These are phyloP conservation scores for Tetrax tetrax DNA, from an alignment of 2,113 vertebrate genomes.

Conservation along the genomic window DNA sequence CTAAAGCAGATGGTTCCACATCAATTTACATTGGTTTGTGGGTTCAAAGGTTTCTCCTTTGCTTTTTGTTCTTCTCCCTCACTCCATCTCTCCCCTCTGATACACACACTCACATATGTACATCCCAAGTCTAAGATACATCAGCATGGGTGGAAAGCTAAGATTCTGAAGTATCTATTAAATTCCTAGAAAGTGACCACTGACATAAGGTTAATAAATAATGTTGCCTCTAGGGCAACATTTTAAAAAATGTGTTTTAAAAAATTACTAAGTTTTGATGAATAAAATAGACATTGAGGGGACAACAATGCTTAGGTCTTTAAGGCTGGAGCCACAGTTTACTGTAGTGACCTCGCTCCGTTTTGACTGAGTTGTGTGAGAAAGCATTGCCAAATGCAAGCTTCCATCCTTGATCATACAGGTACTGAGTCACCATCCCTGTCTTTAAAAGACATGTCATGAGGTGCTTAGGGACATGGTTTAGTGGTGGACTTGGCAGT, in stretches of 20 bases:
- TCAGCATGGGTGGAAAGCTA: background rate
- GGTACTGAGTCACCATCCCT: background rate
- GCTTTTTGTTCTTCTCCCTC: background rate
- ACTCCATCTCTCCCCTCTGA: background rate
- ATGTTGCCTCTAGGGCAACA: background rate
- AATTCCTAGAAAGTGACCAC: background rate
- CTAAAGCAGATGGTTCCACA: background rate
- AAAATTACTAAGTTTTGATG: background rate
- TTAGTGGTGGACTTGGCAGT: background rate
- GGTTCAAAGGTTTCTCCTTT: background rate
- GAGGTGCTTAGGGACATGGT: background rate
- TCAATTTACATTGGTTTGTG: background rate
- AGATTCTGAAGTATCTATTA: background rate
- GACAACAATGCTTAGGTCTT: background rate
- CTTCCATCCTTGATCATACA: background rate
- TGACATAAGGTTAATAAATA: background rate
- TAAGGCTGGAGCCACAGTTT: background rate
- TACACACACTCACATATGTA: background rate
- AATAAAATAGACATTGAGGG: background rate
- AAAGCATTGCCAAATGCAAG: background rate
- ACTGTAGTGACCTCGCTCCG: background rate
- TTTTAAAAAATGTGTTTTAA: background rate
- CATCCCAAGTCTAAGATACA: background rate
- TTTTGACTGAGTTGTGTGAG: background rate
- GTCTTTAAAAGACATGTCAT: background rate